A percentile compares a stretch with the other conserved stretches of the same genome.
Evolutionary conservation across 2,888 invertebrate genomes (phyloP).

Genomic region (Tipula confusa): DNA sequence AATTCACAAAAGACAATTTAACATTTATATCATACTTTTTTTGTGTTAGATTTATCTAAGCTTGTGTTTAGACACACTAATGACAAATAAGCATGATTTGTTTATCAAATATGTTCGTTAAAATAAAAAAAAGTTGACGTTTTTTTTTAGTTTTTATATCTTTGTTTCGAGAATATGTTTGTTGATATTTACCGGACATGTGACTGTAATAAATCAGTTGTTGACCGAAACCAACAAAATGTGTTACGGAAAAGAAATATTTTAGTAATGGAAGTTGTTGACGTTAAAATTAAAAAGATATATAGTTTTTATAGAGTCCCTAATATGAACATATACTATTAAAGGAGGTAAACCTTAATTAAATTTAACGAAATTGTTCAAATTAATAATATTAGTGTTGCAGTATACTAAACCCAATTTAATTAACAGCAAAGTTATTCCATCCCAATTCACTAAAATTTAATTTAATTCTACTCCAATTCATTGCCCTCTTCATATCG

Average conservation of each 20-base stretch:
- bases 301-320: not conserved
- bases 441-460: conserved; percentile 25
- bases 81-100: conserved; percentile 20
- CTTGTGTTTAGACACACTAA: not conserved
- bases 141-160: not conserved
- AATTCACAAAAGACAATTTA: conserved; percentile 20
- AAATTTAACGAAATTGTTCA: not conserved
- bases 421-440: not conserved
- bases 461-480: conserved; percentile 25
- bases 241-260: not conserved
- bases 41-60: not conserved
- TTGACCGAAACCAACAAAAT: not conserved
- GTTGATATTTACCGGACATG: not conserved
- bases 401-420: not conserved
- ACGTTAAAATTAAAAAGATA: not conserved
- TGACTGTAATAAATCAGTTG: not conserved
- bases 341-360: not conserved
- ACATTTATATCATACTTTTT: not conserved
- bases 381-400: not conserved
- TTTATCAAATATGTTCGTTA: not conserved
- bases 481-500: not conserved
- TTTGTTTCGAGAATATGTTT: not conserved
- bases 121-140: not conserved
- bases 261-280: not conserved
- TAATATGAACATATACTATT: not conserved